Conservation (phyloP, 2,888 invertebrate genomes). For the Polydrusus tereticollis region DNA sequence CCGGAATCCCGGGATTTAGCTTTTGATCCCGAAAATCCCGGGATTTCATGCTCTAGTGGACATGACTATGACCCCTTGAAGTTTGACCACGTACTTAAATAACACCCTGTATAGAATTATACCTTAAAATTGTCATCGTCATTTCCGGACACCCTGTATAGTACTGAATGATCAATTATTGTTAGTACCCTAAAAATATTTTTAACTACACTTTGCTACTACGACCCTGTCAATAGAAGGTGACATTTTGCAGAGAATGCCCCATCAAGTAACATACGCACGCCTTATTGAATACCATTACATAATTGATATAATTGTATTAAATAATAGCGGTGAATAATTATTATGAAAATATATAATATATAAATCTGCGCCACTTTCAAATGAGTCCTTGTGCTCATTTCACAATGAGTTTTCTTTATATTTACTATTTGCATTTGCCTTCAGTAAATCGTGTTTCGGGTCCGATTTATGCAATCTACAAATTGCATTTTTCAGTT, state of each 20-base stretch:
- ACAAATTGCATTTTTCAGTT: slow-evolving; percentile 5
- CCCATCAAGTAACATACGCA: not conserved
- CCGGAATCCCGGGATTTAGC: too few species aligned
- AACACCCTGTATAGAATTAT: too few species aligned
- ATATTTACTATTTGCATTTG: slow-evolving; percentile 14
- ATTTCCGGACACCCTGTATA: too few species aligned
- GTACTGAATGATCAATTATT: too few species aligned
- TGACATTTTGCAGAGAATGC: not conserved
- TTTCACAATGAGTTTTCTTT: slow-evolving; percentile 41
- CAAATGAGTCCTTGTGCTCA: slow-evolving; percentile 45
- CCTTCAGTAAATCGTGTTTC: slow-evolving; percentile 8
- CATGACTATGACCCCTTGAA: too few species aligned
- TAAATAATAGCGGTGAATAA: slow-evolving; percentile 27
- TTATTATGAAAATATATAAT: slow-evolving; percentile 36
- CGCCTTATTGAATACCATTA: slow-evolving; percentile 27
- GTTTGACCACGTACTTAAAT: too few species aligned
- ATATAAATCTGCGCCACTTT: slow-evolving; percentile 45
- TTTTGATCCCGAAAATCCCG: too few species aligned
- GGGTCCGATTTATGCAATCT: slow-evolving; percentile 14
- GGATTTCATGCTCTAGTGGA: too few species aligned
- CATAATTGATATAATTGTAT: slow-evolving; percentile 26
- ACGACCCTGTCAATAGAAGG: too few species aligned
- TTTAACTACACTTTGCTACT: too few species aligned
- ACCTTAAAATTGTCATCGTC: too few species aligned
- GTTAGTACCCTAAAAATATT: too few species aligned